phyloP scores from a whole-genome alignment of 1,140 invertebrate species.

The Rhysida immarginata region DNA sequence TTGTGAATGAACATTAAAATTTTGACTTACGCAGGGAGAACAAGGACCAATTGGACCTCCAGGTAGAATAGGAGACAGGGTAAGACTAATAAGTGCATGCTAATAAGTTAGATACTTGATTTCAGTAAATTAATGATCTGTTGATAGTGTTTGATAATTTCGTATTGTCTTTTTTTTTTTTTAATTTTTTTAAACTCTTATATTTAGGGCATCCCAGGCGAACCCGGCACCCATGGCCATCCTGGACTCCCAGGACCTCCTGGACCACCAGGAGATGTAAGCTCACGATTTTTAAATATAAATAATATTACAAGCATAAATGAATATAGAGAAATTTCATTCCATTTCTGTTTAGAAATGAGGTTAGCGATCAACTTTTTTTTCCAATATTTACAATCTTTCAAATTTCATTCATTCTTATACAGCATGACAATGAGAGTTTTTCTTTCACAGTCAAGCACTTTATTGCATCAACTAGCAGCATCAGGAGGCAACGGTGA shows the following conservation, averaged over 20 bases:
- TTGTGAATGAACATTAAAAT: too few relatives aligned
- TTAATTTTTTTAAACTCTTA: neutral
- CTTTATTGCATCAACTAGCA: conserved; percentile 46
- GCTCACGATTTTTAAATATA: too few relatives aligned
- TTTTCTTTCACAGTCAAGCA: conserved; percentile 25
- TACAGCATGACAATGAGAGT: too few relatives aligned
- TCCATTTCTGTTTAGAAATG: conserved; percentile 14
- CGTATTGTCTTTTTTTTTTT: too few relatives aligned
- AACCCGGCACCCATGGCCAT: conserved; percentile 38
- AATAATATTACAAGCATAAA: too few relatives aligned
- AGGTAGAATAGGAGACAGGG: conserved; percentile 41
- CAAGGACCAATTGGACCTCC: conserved; percentile 37
- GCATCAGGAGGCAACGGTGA: conserved; percentile 47
- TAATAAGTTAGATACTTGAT: too few relatives aligned
- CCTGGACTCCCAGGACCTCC: conserved; percentile 33
- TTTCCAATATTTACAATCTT: conserved; percentile 21
- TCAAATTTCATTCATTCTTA: too few relatives aligned
- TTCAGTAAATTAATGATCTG: too few relatives aligned
- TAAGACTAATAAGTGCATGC: too few relatives aligned
- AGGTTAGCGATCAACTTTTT: conserved; percentile 23
- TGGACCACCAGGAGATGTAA: conserved; percentile 56
- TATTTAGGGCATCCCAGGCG: conserved; percentile 15
- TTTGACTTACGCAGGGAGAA: conserved; percentile 23
- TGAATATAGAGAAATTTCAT: too few relatives aligned
- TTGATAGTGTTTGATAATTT: too few relatives aligned